Conservation (phyloP, 2,797 vertebrate species). For the Poeciliopsis infans region DNA sequence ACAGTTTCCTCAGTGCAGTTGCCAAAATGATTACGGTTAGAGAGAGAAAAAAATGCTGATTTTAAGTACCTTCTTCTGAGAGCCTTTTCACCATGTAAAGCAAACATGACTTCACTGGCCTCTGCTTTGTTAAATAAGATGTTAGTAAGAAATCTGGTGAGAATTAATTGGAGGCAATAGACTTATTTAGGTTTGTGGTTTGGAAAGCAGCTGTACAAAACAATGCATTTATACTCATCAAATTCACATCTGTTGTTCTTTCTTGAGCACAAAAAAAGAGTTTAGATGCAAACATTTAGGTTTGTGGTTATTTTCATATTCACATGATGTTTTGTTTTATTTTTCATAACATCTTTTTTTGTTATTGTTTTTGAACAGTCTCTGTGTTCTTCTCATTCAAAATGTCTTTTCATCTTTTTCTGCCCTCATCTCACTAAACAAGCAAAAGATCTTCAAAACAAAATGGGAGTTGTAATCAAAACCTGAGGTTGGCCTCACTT, state of each 20-base stretch:
- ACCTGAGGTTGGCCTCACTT: slow-evolving; percentile 55
- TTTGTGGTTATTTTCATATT: neutral
- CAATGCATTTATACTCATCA: neutral
- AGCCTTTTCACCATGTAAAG: neutral
- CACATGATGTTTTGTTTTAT: neutral
- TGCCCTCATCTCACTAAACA: slow-evolving; percentile 22
- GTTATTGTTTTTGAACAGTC: neutral
- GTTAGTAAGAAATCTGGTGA: neutral
- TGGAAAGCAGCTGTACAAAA: neutral
- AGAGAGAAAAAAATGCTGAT: slow-evolving; percentile 8
- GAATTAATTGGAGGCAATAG: too few species aligned
- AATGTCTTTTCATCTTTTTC: slow-evolving; percentile 39
- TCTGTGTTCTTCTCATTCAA: neutral
- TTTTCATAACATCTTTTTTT: neutral
- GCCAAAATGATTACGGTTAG: slow-evolving; percentile 31
- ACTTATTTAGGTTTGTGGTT: neutral
- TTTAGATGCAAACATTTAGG: too few species aligned
- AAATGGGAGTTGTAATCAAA: slow-evolving; percentile 65
- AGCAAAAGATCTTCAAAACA: slow-evolving; percentile 57
- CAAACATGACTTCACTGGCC: neutral
- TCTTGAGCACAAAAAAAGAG: too few species aligned
- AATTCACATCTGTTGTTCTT: too few species aligned
- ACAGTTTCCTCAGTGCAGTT: slow-evolving; percentile 34
- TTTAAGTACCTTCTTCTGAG: neutral
- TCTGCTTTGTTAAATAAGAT: neutral